Evolutionary conservation across 2,113 vertebrate species (phyloP).

Genomic region (Phoenicopterus ruber): DNA sequence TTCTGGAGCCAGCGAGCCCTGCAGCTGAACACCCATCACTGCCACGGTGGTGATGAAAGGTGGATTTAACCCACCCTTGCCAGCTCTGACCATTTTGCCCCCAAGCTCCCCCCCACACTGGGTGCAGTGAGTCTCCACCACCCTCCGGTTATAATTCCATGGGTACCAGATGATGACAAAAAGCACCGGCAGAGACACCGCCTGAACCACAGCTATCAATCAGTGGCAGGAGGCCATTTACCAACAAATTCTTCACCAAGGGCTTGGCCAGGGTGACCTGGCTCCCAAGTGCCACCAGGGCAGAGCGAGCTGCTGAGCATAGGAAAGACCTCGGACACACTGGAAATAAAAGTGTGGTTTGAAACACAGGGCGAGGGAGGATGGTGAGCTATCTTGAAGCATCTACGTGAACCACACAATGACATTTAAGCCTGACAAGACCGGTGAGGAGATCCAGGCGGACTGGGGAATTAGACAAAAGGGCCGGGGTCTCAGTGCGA

Average conservation of each 20-base stretch:
- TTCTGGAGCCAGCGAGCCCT: neutral
- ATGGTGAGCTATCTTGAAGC: neutral
- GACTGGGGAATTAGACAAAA: neutral
- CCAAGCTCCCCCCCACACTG: neutral
- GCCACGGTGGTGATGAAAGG: neutral
- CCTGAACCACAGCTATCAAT: neutral
- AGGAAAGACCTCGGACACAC: neutral
- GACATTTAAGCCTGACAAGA: neutral
- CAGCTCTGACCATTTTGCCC: neutral
- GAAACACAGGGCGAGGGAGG: neutral
- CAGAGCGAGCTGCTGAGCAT: neutral
- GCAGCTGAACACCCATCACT: neutral
- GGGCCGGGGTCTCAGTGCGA: neutral
- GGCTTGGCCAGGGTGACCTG: neutral
- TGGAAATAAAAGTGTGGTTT: neutral
- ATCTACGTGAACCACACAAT: neutral
- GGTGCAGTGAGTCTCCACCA: neutral
- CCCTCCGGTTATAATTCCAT: rapidly evolving
- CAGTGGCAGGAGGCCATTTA: neutral
- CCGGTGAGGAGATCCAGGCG: neutral
- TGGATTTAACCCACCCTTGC: neutral
- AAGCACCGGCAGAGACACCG: neutral
- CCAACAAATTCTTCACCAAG: neutral
- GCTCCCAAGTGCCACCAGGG: neutral
- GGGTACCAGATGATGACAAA: neutral